These are phyloP conservation scores for Ceriagrion tenellum DNA, from an alignment of 2,888 invertebrate species.

Conservation along the genomic window DNA sequence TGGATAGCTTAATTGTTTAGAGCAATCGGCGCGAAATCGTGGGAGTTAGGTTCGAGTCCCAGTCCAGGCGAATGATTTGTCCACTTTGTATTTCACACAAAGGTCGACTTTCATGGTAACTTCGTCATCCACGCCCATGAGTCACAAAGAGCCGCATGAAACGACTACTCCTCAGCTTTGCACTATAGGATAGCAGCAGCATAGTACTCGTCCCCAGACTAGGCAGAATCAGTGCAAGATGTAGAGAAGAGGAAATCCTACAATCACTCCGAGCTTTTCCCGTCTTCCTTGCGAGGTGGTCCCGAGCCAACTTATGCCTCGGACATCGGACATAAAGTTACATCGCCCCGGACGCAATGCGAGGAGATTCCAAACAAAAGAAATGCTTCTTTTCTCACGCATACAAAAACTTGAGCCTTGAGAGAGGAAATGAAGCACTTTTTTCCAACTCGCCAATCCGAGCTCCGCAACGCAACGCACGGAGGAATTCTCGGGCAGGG, in stretches of 20 bases:
- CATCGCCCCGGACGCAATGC: background rate
- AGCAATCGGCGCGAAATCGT: no score
- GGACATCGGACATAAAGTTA: background rate
- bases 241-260: background rate
- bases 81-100: no score
- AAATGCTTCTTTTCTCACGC: background rate
- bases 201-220: background rate
- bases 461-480: background rate
- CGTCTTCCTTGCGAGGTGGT: background rate
- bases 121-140: no score
- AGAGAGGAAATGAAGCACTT: background rate
- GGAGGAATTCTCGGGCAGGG: background rate
- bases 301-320: no score
- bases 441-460: background rate
- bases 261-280: background rate
- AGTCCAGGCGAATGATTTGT: no score
- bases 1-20: no score
- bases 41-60: no score
- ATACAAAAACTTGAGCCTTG: background rate
- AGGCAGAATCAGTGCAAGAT: background rate
- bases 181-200: no score
- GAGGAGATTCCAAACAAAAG: background rate
- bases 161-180: no score
- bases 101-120: no score
- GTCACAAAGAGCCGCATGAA: no score